These are phyloP conservation scores for Patella depressa DNA, from an alignment of 2,888 invertebrate species.

Conservation along the genomic window DNA sequence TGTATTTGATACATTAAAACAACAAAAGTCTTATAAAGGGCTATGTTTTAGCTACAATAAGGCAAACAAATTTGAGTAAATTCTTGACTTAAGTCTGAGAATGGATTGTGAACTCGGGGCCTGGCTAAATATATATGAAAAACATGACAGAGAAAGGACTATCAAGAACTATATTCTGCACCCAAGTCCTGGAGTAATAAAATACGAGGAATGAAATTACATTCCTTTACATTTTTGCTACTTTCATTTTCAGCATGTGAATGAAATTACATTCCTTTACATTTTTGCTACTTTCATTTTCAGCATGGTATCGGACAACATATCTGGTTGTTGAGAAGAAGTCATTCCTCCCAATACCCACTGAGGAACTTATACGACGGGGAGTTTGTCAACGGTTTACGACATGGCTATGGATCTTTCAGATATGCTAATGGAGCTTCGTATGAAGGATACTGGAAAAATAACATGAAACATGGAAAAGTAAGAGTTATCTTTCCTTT, in stretches of 20 bases:
- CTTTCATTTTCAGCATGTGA: conserved; percentile 61
- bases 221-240: conserved; percentile 6
- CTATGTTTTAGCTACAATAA: too few species aligned
- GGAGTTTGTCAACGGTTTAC: conserved; percentile 67
- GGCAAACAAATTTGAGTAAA: too few species aligned
- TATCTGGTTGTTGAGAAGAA: conserved; percentile 68
- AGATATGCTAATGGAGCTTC: conserved; percentile 71
- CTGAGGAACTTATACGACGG: conserved; percentile 70
- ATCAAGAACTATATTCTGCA: too few species aligned
- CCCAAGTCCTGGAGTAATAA: too few species aligned
- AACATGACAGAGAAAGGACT: too few species aligned
- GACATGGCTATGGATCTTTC: conserved; percentile 69
- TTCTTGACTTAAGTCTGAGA: too few species aligned
- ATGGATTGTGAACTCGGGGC: too few species aligned
- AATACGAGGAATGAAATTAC: too few species aligned
- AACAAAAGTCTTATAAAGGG: too few species aligned
- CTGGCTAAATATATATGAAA: too few species aligned
- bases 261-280: neutral
- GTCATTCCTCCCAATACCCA: conserved; percentile 68
- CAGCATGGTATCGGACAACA: conserved; percentile 71
- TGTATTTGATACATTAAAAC: too few species aligned
- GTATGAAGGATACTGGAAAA: conserved; percentile 70
- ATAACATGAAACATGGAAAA: conserved; percentile 71
- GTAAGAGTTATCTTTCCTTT: conserved; percentile 44
- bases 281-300: conserved; percentile 19